Evolutionary conservation across 2,797 vertebrate species (phyloP).

Genomic region (Micromesistius poutassou): DNA sequence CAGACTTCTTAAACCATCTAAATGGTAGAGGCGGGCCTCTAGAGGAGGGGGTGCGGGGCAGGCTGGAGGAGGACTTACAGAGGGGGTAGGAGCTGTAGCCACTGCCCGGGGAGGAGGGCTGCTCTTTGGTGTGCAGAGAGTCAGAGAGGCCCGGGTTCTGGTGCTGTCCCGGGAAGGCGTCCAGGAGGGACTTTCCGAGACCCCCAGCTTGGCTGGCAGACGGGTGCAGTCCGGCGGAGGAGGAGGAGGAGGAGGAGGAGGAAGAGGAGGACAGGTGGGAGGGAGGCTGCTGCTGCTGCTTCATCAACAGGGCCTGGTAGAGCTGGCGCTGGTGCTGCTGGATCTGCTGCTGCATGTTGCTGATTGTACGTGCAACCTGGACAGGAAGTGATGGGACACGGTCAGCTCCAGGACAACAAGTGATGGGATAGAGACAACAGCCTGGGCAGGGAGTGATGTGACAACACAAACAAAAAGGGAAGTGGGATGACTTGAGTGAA

Average conservation of each 20-base stretch:
- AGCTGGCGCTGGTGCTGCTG: conserved; percentile 99
- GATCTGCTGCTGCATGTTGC: conserved; percentile 99
- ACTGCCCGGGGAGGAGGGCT: conserved; percentile 86
- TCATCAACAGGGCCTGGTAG: conserved; percentile 97
- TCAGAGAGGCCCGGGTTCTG: conserved; percentile 87
- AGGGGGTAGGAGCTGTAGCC: conserved; percentile 91
- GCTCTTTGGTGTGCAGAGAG: conserved; percentile 98
- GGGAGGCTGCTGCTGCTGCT: conserved; percentile 86
- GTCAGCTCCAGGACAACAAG: too few relatives aligned
- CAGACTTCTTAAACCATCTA: too few relatives aligned
- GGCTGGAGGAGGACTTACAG: conserved; percentile 73
- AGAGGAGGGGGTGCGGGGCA: not conserved
- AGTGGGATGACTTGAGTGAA: not conserved
- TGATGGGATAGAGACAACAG: not conserved
- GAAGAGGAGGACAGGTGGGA: conserved; percentile 51
- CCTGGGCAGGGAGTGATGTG: too few relatives aligned
- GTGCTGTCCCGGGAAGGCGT: conserved; percentile 87
- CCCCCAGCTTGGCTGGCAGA: conserved; percentile 61
- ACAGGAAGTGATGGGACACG: not conserved
- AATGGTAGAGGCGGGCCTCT: not conserved
- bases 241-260: conserved; percentile 67
- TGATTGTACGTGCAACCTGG: conserved; percentile 99
- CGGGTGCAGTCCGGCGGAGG: conserved; percentile 86
- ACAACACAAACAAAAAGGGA: not conserved
- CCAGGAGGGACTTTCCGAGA: conserved; percentile 90